phyloP scores from a whole-genome alignment of 2,113 vertebrate species.

The Paradisaea rubra region DNA sequence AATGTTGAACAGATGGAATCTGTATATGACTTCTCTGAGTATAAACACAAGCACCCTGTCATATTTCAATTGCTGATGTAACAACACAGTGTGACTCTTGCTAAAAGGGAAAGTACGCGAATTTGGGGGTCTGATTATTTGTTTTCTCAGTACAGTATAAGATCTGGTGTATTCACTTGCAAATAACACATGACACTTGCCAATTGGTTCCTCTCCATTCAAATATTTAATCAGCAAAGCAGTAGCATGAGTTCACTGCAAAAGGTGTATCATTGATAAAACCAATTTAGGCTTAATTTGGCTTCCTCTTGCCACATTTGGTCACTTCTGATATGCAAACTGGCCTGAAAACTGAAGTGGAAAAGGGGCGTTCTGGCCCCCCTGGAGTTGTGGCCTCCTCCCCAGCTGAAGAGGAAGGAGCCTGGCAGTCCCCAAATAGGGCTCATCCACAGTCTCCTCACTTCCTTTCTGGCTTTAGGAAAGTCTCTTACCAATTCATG shows the following conservation, averaged over 20 bases:
- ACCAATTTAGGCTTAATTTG: neutral
- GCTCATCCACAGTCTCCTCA: neutral
- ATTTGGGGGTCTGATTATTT: constrained; percentile 48
- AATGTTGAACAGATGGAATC: constrained; percentile 60
- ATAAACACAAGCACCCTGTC: constrained; percentile 18
- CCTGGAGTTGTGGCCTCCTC: neutral
- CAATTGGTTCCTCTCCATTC: neutral
- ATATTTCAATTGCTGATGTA: constrained; percentile 46
- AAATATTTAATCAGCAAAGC: neutral
- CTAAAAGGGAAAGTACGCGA: constrained; percentile 10
- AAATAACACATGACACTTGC: neutral
- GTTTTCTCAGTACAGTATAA: neutral
- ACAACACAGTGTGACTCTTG: constrained; percentile 1
- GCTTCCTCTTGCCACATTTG: neutral
- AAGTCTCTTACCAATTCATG: neutral
- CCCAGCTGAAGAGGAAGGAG: neutral
- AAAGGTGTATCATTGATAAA: neutral
- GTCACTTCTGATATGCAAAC: neutral
- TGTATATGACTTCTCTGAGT: constrained; percentile 36
- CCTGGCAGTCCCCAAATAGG: neutral
- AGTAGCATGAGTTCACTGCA: neutral
- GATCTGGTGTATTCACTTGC: neutral
- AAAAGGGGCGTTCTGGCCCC: neutral
- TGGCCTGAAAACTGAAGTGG: neutral
- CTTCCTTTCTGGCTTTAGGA: neutral